Evolutionary conservation across 2,797 vertebrate genomes (phyloP).

Genomic region (Geotrypetes seraphini): DNA sequence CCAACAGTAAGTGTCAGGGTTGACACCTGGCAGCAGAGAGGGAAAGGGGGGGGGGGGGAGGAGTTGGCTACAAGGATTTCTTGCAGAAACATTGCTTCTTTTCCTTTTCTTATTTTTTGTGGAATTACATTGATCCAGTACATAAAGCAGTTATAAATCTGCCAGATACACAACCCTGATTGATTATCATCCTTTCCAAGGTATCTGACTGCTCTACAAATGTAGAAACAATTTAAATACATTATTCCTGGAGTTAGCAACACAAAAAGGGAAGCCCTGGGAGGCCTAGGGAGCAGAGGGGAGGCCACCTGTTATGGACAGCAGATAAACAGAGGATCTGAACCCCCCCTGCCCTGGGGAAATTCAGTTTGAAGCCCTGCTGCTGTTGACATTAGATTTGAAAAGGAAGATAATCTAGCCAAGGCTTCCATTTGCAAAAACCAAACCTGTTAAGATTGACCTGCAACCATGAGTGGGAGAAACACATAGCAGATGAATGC

Average conservation of each 20-base stretch:
- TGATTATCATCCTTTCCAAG: conserved; percentile 28
- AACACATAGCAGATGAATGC: too few relatives aligned
- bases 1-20: neutral
- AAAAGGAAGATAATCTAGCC: too few relatives aligned
- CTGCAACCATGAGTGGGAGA: too few relatives aligned
- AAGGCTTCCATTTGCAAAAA: too few relatives aligned
- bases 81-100: conserved; percentile 16
- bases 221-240: conserved; percentile 1
- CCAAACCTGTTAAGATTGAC: too few relatives aligned
- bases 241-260: neutral
- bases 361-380: too few relatives aligned
- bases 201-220: conserved; percentile 14
- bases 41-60: neutral
- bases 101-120: neutral
- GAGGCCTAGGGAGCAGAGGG: too few relatives aligned
- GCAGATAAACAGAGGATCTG: too few relatives aligned
- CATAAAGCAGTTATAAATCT: conserved; percentile 33
- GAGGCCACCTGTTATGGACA: too few relatives aligned
- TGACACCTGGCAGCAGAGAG: neutral
- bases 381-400: too few relatives aligned
- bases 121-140: conserved; percentile 27
- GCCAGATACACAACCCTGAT: conserved; percentile 15
- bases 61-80: conserved; percentile 5
- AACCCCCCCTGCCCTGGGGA: too few relatives aligned
- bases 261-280: neutral